A percentile compares a stretch with the other conserved stretches of the same genome.
phyloP scores from a whole-genome alignment of 2,113 vertebrate genomes.

The Tenrec ecaudatus region DNA sequence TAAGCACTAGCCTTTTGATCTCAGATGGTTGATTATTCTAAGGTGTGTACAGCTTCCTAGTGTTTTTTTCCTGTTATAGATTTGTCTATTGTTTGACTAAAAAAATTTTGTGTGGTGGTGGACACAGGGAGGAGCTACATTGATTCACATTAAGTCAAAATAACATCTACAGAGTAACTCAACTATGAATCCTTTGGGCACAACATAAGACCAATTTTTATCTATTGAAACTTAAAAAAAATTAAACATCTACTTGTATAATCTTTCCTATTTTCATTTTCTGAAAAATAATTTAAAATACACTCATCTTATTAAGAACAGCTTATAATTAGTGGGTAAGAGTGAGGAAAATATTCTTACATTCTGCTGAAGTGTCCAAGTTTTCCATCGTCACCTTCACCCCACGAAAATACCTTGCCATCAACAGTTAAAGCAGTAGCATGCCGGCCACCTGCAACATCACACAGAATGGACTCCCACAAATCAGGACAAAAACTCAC shows the following conservation, averaged over 20 bases:
- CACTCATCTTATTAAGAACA: neutral
- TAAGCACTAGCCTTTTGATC: too few relatives aligned
- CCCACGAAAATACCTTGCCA: constrained; percentile 99
- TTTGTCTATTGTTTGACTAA: too few relatives aligned
- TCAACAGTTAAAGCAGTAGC: constrained; percentile 98
- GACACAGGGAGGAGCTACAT: neutral
- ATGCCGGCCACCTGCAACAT: constrained; percentile 93
- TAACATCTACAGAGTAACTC: neutral
- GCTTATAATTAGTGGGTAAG: neutral
- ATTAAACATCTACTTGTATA: neutral
- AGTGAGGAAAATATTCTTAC: constrained; percentile 85
- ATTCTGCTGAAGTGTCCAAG: constrained; percentile 99
- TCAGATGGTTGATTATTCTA: too few relatives aligned
- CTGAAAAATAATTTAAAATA: neutral
- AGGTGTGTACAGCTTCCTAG: too few relatives aligned
- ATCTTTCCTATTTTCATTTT: neutral
- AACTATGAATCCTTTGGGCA: neutral
- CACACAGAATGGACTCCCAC: neutral
- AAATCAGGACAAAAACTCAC: neutral
- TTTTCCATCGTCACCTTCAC: constrained; percentile 98
- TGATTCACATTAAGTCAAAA: neutral
- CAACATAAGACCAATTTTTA: neutral
- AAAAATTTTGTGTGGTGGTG: too few relatives aligned
- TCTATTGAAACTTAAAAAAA: neutral
- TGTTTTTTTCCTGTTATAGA: too few relatives aligned